Conservation (phyloP, 2,888 invertebrate species). For the Drosophila neoperkinsi region DNA sequence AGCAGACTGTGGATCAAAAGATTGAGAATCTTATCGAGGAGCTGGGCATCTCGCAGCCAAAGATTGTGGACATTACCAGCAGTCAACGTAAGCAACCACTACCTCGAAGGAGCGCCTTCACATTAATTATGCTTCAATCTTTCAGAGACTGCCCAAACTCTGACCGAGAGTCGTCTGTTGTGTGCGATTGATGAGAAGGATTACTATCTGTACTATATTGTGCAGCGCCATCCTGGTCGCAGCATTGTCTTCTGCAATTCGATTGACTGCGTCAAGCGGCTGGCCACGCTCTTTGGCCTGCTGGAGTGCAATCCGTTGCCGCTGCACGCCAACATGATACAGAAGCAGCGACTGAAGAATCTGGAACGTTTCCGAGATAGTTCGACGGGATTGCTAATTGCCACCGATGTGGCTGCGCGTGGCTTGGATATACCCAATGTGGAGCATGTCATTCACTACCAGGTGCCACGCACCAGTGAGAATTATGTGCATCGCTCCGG, state of each 20-base stretch:
- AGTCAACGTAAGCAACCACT: constrained; percentile 86
- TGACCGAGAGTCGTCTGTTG: constrained; percentile 94
- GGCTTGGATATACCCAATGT: constrained; percentile 98
- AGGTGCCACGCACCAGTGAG: constrained; percentile 97
- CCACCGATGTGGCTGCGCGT: constrained; percentile 99
- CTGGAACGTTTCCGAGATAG: constrained; percentile 93
- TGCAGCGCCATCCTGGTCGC: constrained; percentile 93
- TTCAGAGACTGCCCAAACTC: constrained; percentile 91
- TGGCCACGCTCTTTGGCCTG: constrained; percentile 89
- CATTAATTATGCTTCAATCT: background rate
- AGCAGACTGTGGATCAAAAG: constrained; percentile 91
- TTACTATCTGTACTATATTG: constrained; percentile 95
- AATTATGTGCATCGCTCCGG: constrained; percentile 99
- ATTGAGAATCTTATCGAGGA: constrained; percentile 91
- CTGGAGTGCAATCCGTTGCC: constrained; percentile 91
- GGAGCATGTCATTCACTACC: constrained; percentile 98
- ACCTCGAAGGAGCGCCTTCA: background rate
- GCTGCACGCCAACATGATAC: constrained; percentile 96
- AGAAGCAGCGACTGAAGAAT: constrained; percentile 96
- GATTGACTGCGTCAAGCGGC: constrained; percentile 95
- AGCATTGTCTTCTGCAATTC: constrained; percentile 97
- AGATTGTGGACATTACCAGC: constrained; percentile 96
- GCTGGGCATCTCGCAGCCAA: constrained; percentile 94
- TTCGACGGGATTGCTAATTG: constrained; percentile 91
- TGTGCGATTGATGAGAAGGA: constrained; percentile 94